Conservation (phyloP, 2,888 invertebrate species). For the Apotomis capreana region DNA sequence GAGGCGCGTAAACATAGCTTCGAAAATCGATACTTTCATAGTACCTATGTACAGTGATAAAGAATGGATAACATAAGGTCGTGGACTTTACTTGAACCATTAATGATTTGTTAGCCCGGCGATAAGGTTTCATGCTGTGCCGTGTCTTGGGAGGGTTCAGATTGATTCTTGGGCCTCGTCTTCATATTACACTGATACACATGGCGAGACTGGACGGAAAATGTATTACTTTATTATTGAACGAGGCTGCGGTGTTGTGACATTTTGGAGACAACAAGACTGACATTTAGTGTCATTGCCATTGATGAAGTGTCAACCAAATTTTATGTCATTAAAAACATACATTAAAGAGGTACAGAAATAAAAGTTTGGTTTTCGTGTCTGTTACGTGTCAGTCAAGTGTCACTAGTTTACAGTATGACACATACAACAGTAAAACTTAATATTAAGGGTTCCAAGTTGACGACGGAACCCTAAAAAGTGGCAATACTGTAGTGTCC, state of each 20-base stretch:
- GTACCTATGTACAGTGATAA: slow-evolving; percentile 3
- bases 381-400: too few species aligned
- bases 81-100: slow-evolving; percentile 69
- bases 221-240: slow-evolving; percentile 1
- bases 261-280: not conserved
- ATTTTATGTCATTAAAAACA: not conserved
- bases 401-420: too few species aligned
- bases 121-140: slow-evolving; percentile 73
- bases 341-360: not conserved
- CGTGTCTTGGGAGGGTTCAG: slow-evolving; percentile 21
- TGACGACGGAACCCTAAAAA: too few species aligned
- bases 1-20: not conserved
- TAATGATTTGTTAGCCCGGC: slow-evolving; percentile 69
- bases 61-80: not conserved
- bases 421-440: too few species aligned
- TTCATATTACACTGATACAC: slow-evolving; percentile 42
- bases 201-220: not conserved
- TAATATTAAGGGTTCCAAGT: too few species aligned
- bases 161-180: slow-evolving; percentile 24
- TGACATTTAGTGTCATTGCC: slow-evolving; percentile 15
- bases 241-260: slow-evolving; percentile 26
- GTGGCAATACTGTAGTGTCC: too few species aligned
- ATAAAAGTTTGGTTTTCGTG: too few species aligned
- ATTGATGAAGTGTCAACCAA: slow-evolving; percentile 10
- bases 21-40: not conserved